A percentile compares a stretch with the other conserved stretches of the same genome.
phyloP scores from a whole-genome alignment of 2,113 vertebrate species.

The Psephotus haematonotus region DNA sequence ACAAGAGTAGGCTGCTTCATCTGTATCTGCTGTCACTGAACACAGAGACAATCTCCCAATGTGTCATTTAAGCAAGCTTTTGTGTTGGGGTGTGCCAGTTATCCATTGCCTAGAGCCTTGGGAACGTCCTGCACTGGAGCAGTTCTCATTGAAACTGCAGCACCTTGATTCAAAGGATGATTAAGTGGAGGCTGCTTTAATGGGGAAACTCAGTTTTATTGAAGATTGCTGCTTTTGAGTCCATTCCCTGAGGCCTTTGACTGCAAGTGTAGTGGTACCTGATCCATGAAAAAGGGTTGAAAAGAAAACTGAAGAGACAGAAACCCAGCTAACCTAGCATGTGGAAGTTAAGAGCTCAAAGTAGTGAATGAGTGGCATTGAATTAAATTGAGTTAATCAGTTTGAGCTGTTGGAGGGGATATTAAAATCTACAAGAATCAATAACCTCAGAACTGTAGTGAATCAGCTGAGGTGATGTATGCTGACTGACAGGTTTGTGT shows the following conservation, averaged over 20 bases:
- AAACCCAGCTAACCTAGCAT: neutral
- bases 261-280: neutral
- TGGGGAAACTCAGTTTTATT: neutral
- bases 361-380: neutral
- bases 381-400: constrained; percentile 21
- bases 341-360: neutral
- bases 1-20: neutral
- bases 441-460: neutral
- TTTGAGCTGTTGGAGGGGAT: neutral
- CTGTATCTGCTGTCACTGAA: neutral
- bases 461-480: neutral
- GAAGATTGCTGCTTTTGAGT: neutral
- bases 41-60: neutral
- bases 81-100: neutral
- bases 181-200: neutral
- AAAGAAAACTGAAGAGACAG: neutral
- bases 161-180: neutral
- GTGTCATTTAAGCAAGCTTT: neutral
- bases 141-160: neutral
- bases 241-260: neutral
- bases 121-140: neutral
- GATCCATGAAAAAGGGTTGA: neutral
- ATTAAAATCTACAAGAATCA: neutral
- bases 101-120: neutral
- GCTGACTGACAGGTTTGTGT: neutral